Evolutionary conservation across 1,140 invertebrate species (phyloP).

Genomic region (Ctenoplectra terminalis): DNA sequence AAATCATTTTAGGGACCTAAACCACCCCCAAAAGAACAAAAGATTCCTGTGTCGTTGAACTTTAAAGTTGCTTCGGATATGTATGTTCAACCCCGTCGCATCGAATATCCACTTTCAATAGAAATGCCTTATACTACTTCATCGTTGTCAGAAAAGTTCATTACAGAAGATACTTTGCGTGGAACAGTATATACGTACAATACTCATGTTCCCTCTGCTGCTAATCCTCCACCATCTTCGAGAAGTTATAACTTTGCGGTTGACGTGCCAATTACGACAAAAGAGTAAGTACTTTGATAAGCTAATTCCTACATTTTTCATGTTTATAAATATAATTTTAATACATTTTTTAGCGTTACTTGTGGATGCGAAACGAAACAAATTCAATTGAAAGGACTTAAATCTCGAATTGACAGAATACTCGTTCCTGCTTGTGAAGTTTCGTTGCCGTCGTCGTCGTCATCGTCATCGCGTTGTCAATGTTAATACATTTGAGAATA

Average conservation of each 20-base stretch:
- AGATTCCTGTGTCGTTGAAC: background rate
- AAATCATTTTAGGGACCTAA: slow-evolving; percentile 46
- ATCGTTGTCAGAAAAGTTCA: background rate
- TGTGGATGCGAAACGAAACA: background rate
- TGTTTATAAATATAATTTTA: background rate
- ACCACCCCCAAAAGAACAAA: background rate
- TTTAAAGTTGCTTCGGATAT: slow-evolving; percentile 17
- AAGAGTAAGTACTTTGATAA: slow-evolving; percentile 34
- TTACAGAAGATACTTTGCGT: background rate
- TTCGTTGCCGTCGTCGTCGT: background rate
- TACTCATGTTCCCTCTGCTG: background rate
- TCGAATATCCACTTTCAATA: slow-evolving; percentile 47
- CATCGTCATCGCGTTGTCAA: background rate
- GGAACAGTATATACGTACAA: slow-evolving; percentile 41
- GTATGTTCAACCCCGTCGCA: background rate
- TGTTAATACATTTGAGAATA: background rate
- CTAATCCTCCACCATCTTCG: background rate
- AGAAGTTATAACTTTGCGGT: slow-evolving; percentile 34
- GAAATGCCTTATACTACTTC: background rate
- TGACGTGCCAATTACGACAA: slow-evolving; percentile 5
- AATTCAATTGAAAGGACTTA: slow-evolving; percentile 34
- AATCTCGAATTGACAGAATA: slow-evolving; percentile 41
- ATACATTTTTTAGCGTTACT: background rate
- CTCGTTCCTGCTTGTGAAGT: slow-evolving; percentile 52
- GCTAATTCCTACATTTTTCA: background rate